These are phyloP conservation scores for Lamproptera curius DNA, from an alignment of 2,888 invertebrate species.

Conservation along the genomic window DNA sequence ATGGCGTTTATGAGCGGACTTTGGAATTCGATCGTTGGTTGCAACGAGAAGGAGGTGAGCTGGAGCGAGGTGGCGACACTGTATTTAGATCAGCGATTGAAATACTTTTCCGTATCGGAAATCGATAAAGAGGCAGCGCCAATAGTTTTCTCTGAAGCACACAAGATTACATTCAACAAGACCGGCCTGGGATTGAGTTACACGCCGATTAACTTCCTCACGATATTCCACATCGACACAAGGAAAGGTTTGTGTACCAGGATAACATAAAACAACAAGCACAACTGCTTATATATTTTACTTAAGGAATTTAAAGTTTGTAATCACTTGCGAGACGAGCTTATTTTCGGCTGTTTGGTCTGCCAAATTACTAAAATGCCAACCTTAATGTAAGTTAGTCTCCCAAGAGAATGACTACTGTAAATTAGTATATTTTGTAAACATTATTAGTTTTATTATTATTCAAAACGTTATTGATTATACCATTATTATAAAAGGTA, in stretches of 20 bases:
- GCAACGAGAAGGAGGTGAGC: slow-evolving; percentile 54
- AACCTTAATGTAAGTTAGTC: too few species aligned
- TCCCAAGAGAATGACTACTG: too few species aligned
- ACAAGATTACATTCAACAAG: slow-evolving; percentile 64
- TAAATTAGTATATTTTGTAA: too few species aligned
- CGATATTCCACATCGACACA: slow-evolving; percentile 80
- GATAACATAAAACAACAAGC: too few species aligned
- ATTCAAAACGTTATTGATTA: too few species aligned
- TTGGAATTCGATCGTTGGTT: slow-evolving; percentile 70
- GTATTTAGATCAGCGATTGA: slow-evolving; percentile 77
- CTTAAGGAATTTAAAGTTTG: too few species aligned
- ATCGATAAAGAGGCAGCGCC: slow-evolving; percentile 79
- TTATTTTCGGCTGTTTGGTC: too few species aligned
- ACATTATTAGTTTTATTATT: too few species aligned
- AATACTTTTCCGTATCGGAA: slow-evolving; percentile 83
- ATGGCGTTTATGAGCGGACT: slow-evolving; percentile 73
- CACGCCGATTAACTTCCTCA: slow-evolving; percentile 79
- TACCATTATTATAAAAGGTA: too few species aligned
- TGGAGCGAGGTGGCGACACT: slow-evolving; percentile 70
- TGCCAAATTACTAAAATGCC: too few species aligned
- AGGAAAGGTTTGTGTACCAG: slow-evolving; percentile 82
- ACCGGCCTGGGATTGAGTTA: slow-evolving; percentile 75
- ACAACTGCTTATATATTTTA: too few species aligned
- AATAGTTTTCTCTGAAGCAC: slow-evolving; percentile 78
- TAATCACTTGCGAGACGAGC: too few species aligned